These are phyloP conservation scores for Rhadina sibilatrix DNA, from an alignment of 2,113 vertebrate species.

Conservation along the genomic window DNA sequence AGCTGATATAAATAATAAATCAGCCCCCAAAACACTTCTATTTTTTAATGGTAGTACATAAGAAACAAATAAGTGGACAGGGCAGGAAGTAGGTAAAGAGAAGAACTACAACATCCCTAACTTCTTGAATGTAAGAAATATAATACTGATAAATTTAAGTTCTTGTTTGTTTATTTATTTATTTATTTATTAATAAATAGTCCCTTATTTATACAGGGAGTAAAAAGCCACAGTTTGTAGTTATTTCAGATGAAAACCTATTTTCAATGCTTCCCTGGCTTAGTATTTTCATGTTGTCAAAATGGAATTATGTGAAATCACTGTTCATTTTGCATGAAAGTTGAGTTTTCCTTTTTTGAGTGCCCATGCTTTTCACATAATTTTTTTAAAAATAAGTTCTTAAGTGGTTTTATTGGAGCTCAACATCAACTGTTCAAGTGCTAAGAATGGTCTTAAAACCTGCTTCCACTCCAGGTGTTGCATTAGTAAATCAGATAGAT, in stretches of 20 bases:
- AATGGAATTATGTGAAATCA: not conserved
- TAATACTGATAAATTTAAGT: not conserved
- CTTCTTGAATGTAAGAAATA: not conserved
- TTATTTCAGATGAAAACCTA: not conserved
- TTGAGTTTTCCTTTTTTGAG: not conserved
- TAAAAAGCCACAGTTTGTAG: not conserved
- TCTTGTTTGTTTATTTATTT: too few relatives aligned
- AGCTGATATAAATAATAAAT: not conserved
- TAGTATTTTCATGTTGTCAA: not conserved
- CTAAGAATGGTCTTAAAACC: not conserved
- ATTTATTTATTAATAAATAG: too few relatives aligned
- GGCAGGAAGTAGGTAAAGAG: fast-evolving
- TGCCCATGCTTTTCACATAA: not conserved
- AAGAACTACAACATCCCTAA: not conserved
- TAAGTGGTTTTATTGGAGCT: not conserved
- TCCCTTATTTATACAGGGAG: too few relatives aligned
- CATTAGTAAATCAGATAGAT: not conserved
- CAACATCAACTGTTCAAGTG: not conserved
- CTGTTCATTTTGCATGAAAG: not conserved
- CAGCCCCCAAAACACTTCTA: fast-evolving
- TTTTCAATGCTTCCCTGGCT: not conserved
- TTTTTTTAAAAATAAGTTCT: not conserved
- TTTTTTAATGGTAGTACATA: not conserved
- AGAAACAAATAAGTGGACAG: not conserved
- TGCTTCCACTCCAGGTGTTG: not conserved